Percentiles rank a stretch among this genome's conserved stretches.
phyloP scores from a whole-genome alignment of 2,797 vertebrate species.

The Pangasius larnaudii region DNA sequence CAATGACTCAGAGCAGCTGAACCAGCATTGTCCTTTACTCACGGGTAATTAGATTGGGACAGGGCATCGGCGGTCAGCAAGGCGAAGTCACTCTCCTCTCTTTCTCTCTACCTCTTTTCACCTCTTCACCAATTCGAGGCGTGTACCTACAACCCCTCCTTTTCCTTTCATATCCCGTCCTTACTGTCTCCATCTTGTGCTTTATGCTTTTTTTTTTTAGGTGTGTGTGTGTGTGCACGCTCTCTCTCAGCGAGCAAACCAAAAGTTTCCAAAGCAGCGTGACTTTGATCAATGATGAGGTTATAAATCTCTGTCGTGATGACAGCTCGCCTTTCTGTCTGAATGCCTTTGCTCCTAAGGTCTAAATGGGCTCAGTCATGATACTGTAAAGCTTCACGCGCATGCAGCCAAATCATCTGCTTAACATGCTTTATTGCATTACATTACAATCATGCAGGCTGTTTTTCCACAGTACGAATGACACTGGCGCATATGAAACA shows the following conservation, averaged over 20 bases:
- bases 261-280: slow-evolving; percentile 43
- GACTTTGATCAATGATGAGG: slow-evolving; percentile 42
- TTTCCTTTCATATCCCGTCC: not conserved
- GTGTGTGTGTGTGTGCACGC: not conserved
- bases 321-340: slow-evolving; percentile 22
- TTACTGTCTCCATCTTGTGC: not conserved
- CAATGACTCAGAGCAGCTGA: slow-evolving; percentile 82
- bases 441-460: slow-evolving; percentile 4
- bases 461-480: not conserved
- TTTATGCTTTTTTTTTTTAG: too few relatives aligned
- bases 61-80: slow-evolving; percentile 70
- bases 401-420: slow-evolving; percentile 20
- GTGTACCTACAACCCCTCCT: not conserved
- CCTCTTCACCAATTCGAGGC: slow-evolving; percentile 19
- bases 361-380: slow-evolving; percentile 16
- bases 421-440: slow-evolving; percentile 7
- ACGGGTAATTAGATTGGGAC: slow-evolving; percentile 80
- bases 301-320: slow-evolving; percentile 53
- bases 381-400: slow-evolving; percentile 9
- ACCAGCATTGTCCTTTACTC: slow-evolving; percentile 83
- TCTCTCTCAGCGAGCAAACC: not conserved
- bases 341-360: slow-evolving; percentile 24
- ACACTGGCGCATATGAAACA: not conserved
- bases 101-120: slow-evolving; percentile 32
- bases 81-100: slow-evolving; percentile 64